These are phyloP conservation scores for Mesodorylaimus sp. DNA, from an alignment of 2,888 invertebrate species.

Conservation along the genomic window DNA sequence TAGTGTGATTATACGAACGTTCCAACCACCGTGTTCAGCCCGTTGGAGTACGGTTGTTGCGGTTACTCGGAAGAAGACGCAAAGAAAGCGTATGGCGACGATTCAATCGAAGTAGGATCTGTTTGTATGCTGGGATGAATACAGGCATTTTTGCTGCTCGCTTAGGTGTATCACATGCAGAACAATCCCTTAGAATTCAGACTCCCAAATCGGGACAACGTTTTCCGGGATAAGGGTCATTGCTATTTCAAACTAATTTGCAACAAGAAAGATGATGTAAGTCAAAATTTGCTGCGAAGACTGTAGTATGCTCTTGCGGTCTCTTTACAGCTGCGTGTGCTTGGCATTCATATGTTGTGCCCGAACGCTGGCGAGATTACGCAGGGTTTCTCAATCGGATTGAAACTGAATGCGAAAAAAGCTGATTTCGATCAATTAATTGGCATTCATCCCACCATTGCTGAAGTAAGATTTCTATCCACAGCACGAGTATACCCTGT, in stretches of 20 bases:
- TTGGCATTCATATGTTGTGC: slow-evolving; percentile 42
- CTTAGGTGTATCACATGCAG: slow-evolving; percentile 55
- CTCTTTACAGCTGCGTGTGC: no score
- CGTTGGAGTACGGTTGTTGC: slow-evolving; percentile 84
- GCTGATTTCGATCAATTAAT: slow-evolving; percentile 40
- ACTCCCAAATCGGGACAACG: slow-evolving; percentile 68
- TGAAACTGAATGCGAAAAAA: slow-evolving; percentile 39
- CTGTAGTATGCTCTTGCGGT: no score
- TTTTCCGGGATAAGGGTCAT: slow-evolving; percentile 45
- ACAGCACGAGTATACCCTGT: no score
- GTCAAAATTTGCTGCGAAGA: no score
- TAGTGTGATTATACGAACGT: slow-evolving; percentile 43
- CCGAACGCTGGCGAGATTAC: slow-evolving; percentile 46
- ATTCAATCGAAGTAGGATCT: slow-evolving; percentile 51
- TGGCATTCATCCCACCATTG: slow-evolving; percentile 45
- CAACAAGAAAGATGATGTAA: no score
- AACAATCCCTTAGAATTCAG: slow-evolving; percentile 91
- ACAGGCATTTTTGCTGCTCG: not conserved
- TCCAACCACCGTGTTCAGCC: slow-evolving; percentile 86
- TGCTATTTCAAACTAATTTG: slow-evolving; percentile 71
- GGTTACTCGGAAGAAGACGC: slow-evolving; percentile 79
- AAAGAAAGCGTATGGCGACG: slow-evolving; percentile 46
- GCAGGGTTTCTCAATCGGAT: slow-evolving; percentile 44
- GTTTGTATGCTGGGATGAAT: not conserved
- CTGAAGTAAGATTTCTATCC: slow-evolving; percentile 42